Evolutionary conservation across 2,797 vertebrate genomes (phyloP), one percentile per base, ranked within the genome.

Genomic region (Diplodus puntazzo): DNA sequence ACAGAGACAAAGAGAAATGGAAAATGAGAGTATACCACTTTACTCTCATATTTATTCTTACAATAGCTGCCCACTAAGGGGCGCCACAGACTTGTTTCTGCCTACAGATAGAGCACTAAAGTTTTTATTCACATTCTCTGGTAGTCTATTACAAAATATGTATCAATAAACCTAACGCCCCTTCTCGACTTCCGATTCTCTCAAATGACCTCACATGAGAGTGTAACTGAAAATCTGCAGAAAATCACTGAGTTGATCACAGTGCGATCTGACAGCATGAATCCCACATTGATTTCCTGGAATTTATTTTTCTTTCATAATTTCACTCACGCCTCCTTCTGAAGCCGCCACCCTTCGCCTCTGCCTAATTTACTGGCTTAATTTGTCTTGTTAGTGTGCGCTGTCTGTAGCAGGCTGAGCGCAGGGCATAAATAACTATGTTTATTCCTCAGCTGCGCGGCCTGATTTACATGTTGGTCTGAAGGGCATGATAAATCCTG

Each of bases 21-120:
- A 46, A 18, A 49, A 20, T 11, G 21, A 43, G 20, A 48, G 30
- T 34, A 34, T 6, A 34, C 30, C 30, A 34, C 5, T 34, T 34
- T 34, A 34, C 1, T 34, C 30, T 7, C 5, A 34, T 6, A 34
- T 34, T 34, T 34, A 34, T 34, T 34, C 30, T 7, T 34, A 34
- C 30, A 2, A 18, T 17, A 5, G 67, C 86, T 30, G 45, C 0
- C 90, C 93, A 93, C 90, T 74, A 88, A 12, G 80, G 82, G 93
- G 92, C 45, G 66, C 81, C 81, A 83, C 12, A 77, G 30, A 17
- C 58, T 71, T 2, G 20, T 76, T 79, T 49, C 10, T 69, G 45
- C 65, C n/a, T 27, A 11, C 39, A 64, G 42, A 57, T 55, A 12
- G 14, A 4, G 18, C 1, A 11, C 12, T 3, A 3, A 30, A 52